phyloP scores from a whole-genome alignment of 1,140 invertebrate genomes.

The Megalonaias nervosa region DNA sequence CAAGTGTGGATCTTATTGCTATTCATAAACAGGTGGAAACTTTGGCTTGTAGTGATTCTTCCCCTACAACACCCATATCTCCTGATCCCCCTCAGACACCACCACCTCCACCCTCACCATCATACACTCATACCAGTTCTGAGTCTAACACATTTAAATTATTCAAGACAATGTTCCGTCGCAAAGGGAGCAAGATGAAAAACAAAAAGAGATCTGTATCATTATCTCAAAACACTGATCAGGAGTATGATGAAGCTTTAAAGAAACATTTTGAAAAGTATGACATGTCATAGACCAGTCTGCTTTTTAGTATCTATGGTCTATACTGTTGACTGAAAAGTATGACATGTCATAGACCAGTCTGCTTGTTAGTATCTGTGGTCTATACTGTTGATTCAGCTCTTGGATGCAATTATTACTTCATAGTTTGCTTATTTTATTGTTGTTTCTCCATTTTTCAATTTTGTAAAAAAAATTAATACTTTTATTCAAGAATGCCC shows the following conservation, averaged over 20 bases:
- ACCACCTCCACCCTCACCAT: constrained; percentile 26
- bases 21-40: constrained; percentile 11
- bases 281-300: neutral
- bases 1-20: constrained; percentile 25
- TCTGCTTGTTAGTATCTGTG: too few relatives aligned
- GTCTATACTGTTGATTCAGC: too few relatives aligned
- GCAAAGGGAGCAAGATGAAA: constrained; percentile 34
- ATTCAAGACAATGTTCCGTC: constrained; percentile 34
- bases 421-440: too few relatives aligned
- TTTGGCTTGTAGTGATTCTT: constrained; percentile 10
- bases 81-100: neutral
- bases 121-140: constrained; percentile 17
- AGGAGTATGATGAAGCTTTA: constrained; percentile 30
- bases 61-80: neutral
- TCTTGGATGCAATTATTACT: too few relatives aligned
- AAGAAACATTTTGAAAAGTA: constrained; percentile 39
- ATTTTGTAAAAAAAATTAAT: too few relatives aligned
- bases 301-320: too few relatives aligned
- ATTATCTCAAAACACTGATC: constrained; percentile 30
- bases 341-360: too few relatives aligned
- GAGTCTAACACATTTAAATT: constrained; percentile 29
- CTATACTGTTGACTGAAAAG: too few relatives aligned
- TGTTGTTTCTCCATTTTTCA: too few relatives aligned
- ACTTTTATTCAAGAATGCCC: too few relatives aligned
- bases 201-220: constrained; percentile 32